These are phyloP conservation scores for Pardalotus punctatus DNA, from an alignment of 2,113 vertebrate species.

Conservation along the genomic window DNA sequence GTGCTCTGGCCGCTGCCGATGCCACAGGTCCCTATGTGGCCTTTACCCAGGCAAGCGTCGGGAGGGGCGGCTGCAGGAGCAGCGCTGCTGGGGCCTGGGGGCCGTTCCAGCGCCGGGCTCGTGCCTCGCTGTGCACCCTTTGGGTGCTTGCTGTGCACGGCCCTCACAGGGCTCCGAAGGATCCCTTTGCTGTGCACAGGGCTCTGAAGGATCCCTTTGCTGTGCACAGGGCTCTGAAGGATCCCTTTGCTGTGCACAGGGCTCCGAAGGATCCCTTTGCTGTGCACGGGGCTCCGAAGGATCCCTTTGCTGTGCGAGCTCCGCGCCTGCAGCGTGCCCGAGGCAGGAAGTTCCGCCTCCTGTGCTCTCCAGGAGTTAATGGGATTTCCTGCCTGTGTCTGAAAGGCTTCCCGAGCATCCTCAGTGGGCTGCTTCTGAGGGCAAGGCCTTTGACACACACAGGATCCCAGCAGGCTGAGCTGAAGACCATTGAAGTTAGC, in stretches of 20 bases:
- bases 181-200: background rate
- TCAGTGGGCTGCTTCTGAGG: background rate
- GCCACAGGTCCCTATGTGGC: no score
- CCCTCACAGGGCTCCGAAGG: background rate
- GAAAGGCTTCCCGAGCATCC: background rate
- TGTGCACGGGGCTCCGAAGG: background rate
- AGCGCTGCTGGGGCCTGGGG: background rate
- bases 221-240: background rate
- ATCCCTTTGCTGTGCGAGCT: background rate
- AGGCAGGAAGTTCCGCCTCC: background rate
- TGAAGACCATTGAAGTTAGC: background rate
- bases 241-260: background rate
- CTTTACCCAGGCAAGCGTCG: background rate
- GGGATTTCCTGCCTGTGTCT: background rate
- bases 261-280: background rate
- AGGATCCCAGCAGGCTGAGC: background rate
- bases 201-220: no score
- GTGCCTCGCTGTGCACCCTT: background rate
- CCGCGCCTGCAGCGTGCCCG: background rate
- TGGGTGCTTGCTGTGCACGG: no score
- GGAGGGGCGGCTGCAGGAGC: background rate
- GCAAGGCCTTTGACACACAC: background rate
- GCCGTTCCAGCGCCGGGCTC: fast-evolving
- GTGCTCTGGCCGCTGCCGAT: background rate
- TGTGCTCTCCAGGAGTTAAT: background rate